Base-by-base conservation (phyloP, 2,797 vertebrate species). In the Hybognathus amarus region DNA sequence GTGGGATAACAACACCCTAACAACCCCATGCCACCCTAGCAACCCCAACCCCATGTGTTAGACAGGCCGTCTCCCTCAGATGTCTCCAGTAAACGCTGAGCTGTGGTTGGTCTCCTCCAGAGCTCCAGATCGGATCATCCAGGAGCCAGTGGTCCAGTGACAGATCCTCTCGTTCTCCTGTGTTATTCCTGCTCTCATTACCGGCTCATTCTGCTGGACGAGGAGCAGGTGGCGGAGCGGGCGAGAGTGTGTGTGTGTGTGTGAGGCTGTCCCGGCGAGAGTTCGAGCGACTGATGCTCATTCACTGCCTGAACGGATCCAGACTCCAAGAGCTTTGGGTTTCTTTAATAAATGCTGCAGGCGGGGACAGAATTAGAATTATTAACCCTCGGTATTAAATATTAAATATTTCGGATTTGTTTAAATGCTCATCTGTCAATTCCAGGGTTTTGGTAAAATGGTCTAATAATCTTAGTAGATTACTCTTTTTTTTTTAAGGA, bases 191-290 rank as follows among this genome's bases (percentile, higher is more conserved):
- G 67, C 66, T 75, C 85, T 89, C 85, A 87, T 89, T 86, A 89
- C 70, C 77, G 50, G 10, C 70, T 82, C 81, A 75, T 85, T 88
- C 79, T 80, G 79, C 45, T 59, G 56, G 9, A 47, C 45, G 82
- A 82, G 63, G 77, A 89, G 84, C 88, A 89, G 87, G 88, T 89
- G 87, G 88, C 78, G 54, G 85, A 73, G 61, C 77, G 84, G 70
- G 78, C 79, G 78, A 82, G 79, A 79, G 80, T 42, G 40, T 45
- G 42, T 15, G 12, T 15, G 45, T 45, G 45, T 47, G 45, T 15
- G 45, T 5, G 45, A 47, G 45, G 15, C 56, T 15, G 81, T 30
- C 82, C 87, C 81, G n/a, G 45, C 64, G 87, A 87, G 87, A 82
- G 71, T 33, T 24, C 4, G 18, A 88, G 70, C 52, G 13, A 64